These are phyloP conservation scores for Gorsachius goisagi DNA, from an alignment of 2,113 vertebrate genomes.

Conservation along the genomic window DNA sequence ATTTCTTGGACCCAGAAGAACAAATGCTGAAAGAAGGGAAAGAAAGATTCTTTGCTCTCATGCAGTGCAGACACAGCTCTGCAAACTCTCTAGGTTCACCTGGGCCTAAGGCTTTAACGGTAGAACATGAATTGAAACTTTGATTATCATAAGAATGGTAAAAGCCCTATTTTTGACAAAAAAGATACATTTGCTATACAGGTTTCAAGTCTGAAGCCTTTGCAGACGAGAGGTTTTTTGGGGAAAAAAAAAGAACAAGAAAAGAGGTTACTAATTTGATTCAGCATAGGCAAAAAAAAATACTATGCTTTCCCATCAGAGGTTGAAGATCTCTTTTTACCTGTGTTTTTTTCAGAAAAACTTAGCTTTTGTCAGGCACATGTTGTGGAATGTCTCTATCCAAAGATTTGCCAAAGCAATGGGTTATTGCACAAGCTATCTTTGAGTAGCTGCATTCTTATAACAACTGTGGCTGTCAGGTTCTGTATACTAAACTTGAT, in stretches of 20 bases:
- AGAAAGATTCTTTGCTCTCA: neutral
- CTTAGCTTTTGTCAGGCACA: neutral
- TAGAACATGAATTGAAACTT: neutral
- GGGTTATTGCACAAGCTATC: neutral
- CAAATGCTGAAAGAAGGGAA: neutral
- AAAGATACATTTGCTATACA: neutral
- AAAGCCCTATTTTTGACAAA: neutral
- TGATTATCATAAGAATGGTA: neutral
- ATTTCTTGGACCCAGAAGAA: neutral
- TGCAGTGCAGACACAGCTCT: neutral
- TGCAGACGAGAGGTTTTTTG: rapidly evolving
- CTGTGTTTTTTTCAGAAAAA: neutral
- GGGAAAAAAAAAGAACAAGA: neutral
- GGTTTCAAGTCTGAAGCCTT: neutral
- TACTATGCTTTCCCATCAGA: neutral
- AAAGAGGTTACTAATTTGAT: neutral
- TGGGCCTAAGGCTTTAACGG: neutral
- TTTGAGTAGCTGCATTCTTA: neutral
- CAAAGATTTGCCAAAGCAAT: neutral
- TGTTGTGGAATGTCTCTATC: neutral
- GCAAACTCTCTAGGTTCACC: neutral
- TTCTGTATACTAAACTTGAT: neutral
- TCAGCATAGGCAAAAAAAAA: neutral
- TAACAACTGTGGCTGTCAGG: neutral
- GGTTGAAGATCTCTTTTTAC: rapidly evolving